A percentile compares a stretch with the other conserved stretches of the same genome.
These are phyloP conservation scores for Eilema griseolum DNA, from an alignment of 2,888 invertebrate genomes.

Conservation along the genomic window DNA sequence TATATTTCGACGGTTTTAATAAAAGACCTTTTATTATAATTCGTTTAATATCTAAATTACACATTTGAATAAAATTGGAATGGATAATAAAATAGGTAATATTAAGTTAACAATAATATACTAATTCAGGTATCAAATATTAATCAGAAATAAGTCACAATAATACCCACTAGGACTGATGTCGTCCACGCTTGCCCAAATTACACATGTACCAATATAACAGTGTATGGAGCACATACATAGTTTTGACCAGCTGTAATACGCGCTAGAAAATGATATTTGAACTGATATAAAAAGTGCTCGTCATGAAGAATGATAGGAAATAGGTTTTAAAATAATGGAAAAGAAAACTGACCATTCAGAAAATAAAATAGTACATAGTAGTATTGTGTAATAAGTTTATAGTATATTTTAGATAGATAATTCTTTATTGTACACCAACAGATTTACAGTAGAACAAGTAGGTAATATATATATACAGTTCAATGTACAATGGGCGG, in stretches of 20 bases:
- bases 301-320: neutral
- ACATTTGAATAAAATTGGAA: conserved; percentile 33
- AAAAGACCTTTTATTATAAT: conserved; percentile 28
- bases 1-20: too few species aligned
- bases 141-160: conserved; percentile 11
- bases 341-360: neutral
- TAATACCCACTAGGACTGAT: neutral
- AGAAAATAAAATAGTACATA: neutral
- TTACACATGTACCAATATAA: neutral
- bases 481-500: too few species aligned
- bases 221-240: neutral
- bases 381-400: too few species aligned
- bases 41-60: conserved; percentile 22
- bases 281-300: neutral
- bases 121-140: conserved; percentile 27
- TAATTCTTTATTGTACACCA: too few species aligned
- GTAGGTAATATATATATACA: too few species aligned
- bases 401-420: too few species aligned
- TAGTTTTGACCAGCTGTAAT: neutral
- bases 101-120: conserved; percentile 26
- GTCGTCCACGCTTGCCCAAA: neutral
- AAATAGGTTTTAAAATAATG: too few species aligned
- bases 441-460: too few species aligned
- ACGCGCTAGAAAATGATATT: neutral
- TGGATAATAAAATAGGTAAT: conserved; percentile 32